These are phyloP conservation scores for Rhyzopertha dominica DNA, from an alignment of 1,140 invertebrate genomes.

Conservation along the genomic window DNA sequence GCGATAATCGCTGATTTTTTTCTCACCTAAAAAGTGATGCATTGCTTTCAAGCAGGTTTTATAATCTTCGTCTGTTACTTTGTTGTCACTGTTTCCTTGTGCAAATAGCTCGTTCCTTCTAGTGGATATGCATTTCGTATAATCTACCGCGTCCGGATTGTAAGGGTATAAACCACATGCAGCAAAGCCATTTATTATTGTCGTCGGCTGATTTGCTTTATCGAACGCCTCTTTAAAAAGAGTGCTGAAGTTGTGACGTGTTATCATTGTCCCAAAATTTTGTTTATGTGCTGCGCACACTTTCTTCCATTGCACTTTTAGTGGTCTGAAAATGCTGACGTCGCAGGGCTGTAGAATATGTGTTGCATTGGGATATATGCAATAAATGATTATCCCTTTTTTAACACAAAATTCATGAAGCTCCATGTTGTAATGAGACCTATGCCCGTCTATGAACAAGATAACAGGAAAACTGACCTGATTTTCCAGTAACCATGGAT, in stretches of 20 bases:
- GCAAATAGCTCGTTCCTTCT: neutral
- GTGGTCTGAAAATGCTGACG: conserved; percentile 36
- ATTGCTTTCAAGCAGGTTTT: too few relatives aligned
- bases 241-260: conserved; percentile 29
- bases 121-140: conserved; percentile 16
- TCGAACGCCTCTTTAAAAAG: conserved; percentile 36
- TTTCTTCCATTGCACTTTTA: conserved; percentile 38
- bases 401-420: conserved; percentile 40
- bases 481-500: conserved; percentile 33
- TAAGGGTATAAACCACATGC: conserved; percentile 41
- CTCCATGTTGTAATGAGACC: conserved; percentile 40
- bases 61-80: too few relatives aligned
- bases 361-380: conserved; percentile 41
- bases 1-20: too few relatives aligned
- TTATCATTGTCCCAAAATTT: conserved; percentile 8
- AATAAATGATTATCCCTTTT: conserved; percentile 39
- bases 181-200: conserved; percentile 40
- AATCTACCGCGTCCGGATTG: conserved; percentile 39
- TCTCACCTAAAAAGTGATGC: too few relatives aligned
- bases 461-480: conserved; percentile 37
- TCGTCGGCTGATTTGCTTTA: conserved; percentile 18
- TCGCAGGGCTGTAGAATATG: conserved; percentile 45
- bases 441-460: conserved; percentile 45
- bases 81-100: too few relatives aligned
- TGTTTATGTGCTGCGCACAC: conserved; percentile 11